phyloP scores from a whole-genome alignment of 1,140 invertebrate species.

The Brachionus koreanus region DNA sequence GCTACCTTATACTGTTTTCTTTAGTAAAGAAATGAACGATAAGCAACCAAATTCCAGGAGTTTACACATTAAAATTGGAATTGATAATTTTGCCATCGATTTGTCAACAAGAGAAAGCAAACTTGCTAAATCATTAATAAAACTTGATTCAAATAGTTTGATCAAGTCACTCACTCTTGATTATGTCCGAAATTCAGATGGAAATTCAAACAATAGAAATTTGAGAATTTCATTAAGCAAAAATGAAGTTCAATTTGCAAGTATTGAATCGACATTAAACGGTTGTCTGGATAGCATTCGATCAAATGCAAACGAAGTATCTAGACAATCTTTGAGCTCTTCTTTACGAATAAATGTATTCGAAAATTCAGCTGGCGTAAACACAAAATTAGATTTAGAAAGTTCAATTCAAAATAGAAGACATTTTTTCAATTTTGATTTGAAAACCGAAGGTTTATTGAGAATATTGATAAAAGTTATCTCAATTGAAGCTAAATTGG shows the following conservation, averaged over 20 bases:
- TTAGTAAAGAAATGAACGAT: background rate
- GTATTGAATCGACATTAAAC: background rate
- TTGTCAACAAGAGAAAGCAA: background rate
- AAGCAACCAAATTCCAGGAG: background rate
- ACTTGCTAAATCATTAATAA: slow-evolving; percentile 6
- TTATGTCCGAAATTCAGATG: background rate
- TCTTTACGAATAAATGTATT: background rate
- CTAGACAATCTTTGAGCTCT: slow-evolving; percentile 9
- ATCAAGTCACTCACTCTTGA: background rate
- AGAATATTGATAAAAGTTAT: background rate
- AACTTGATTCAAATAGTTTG: background rate
- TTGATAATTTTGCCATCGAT: background rate
- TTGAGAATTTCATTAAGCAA: background rate
- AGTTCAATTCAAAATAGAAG: background rate
- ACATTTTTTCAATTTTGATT: slow-evolving; percentile 15
- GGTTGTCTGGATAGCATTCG: background rate
- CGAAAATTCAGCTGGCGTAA: background rate
- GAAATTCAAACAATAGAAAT: background rate
- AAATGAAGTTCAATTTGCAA: background rate
- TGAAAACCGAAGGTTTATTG: background rate
- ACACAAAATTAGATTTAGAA: background rate
- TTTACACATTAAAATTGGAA: background rate
- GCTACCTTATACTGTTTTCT: background rate
- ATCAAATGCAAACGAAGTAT: background rate
- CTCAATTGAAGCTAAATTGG: background rate